These are phyloP conservation scores for Sialis fuliginosa DNA, from an alignment of 2,888 invertebrate species.

Conservation along the genomic window DNA sequence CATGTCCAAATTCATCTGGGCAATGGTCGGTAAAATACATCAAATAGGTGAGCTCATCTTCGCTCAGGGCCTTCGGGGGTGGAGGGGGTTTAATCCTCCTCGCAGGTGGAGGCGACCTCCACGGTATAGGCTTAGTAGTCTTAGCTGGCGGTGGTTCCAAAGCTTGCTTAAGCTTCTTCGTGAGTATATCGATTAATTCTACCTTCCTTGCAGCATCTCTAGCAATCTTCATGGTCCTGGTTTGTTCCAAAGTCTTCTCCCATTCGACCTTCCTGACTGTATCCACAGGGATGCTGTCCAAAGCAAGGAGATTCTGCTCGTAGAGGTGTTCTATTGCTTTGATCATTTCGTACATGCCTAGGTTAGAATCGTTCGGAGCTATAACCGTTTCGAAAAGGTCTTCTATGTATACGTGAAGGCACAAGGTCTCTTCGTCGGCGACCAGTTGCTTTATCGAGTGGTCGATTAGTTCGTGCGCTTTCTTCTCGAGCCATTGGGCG, in stretches of 20 bases:
- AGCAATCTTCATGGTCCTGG: conserved; percentile 30
- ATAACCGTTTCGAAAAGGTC: conserved; percentile 42
- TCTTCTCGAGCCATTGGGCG: conserved; percentile 29
- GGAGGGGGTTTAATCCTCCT: conserved; percentile 12
- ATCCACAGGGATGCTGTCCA: conserved; percentile 36
- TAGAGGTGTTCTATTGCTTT: conserved; percentile 37
- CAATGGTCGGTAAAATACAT: no score
- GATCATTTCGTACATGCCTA: conserved; percentile 35
- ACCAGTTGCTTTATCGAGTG: conserved; percentile 36
- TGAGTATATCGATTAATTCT: conserved; percentile 28
- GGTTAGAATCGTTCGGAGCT: conserved; percentile 36
- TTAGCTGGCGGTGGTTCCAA: conserved; percentile 19
- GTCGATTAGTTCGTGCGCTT: conserved; percentile 34
- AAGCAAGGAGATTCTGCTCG: conserved; percentile 26
- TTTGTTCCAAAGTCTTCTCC: conserved; percentile 31
- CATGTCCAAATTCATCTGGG: no score
- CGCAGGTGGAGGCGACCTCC: conserved; percentile 18
- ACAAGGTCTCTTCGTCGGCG: conserved; percentile 34
- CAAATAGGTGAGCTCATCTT: neutral
- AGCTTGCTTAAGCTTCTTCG: conserved; percentile 27
- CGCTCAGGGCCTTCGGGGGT: neutral
- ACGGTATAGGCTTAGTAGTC: conserved; percentile 11
- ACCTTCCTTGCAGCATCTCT: conserved; percentile 38
- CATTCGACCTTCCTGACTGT: conserved; percentile 32
- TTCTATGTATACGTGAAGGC: conserved; percentile 38